Evolutionary conservation across 2,113 vertebrate species (phyloP).

Genomic region (Casuarius casuarius): DNA sequence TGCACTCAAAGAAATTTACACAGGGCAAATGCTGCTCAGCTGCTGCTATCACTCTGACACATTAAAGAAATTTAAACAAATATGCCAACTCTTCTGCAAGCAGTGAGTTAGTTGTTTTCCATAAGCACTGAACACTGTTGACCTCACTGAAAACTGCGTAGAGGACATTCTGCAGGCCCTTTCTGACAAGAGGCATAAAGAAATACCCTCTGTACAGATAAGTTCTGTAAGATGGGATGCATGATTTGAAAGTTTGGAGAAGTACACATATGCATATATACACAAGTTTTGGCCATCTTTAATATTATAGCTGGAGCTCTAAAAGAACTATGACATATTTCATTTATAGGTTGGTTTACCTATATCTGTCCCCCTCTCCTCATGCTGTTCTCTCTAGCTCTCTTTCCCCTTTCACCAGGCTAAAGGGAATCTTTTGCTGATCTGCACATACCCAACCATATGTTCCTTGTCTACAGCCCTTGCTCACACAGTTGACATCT

Average conservation of each 20-base stretch:
- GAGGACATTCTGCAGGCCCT: background rate
- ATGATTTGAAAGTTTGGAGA: background rate
- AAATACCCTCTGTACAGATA: background rate
- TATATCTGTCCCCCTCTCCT: background rate
- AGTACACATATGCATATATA: background rate
- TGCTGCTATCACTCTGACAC: background rate
- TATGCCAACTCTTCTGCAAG: background rate
- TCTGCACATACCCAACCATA: background rate
- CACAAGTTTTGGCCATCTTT: background rate
- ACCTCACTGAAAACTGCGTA: background rate
- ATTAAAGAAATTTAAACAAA: constrained; percentile 7
- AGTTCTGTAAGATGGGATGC: background rate
- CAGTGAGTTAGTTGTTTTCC: background rate
- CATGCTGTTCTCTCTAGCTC: background rate
- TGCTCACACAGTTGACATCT: background rate
- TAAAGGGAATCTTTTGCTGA: background rate
- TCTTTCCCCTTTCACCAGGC: background rate
- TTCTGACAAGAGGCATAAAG: background rate
- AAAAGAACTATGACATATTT: background rate
- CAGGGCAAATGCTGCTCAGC: background rate
- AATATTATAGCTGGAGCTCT: background rate
- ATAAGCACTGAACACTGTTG: background rate
- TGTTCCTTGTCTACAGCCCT: background rate
- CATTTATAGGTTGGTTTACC: background rate
- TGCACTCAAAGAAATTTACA: background rate